Conservation (phyloP, 2,888 invertebrate genomes). For the Lottia scabra region DNA sequence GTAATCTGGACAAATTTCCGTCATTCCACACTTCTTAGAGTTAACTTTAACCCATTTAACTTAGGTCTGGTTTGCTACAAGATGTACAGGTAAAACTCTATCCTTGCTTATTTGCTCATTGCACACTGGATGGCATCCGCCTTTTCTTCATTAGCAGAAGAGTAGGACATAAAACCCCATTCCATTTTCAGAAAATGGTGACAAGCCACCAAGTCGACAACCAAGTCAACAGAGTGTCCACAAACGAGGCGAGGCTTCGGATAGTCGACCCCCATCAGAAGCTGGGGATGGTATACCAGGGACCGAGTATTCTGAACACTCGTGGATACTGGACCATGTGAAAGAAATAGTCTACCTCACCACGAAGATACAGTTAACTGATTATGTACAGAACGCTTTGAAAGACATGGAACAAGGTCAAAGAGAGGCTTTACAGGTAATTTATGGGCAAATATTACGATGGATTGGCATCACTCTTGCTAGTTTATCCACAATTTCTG, state of each 20-base stretch:
- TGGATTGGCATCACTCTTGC: no score
- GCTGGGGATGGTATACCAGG: neutral
- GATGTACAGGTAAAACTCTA: no score
- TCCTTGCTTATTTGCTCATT: no score
- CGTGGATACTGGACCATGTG: slow-evolving; percentile 65
- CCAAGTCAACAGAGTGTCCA: slow-evolving; percentile 13
- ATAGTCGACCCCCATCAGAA: neutral
- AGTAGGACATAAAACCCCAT: no score
- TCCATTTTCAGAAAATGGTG: no score
- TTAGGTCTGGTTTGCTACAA: no score
- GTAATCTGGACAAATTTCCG: no score
- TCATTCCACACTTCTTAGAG: no score
- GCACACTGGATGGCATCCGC: no score
- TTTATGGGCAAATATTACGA: neutral
- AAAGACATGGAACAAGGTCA: slow-evolving; percentile 51
- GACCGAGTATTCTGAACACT: slow-evolving; percentile 29
- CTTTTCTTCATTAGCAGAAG: no score
- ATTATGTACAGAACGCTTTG: slow-evolving; percentile 54
- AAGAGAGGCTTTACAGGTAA: slow-evolving; percentile 54
- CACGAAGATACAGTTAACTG: slow-evolving; percentile 60
- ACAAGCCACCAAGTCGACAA: slow-evolving; percentile 11
- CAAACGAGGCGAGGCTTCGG: neutral
- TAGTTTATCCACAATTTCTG: no score
- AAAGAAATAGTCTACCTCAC: slow-evolving; percentile 63
- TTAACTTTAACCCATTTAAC: no score